Conservation (phyloP, 1,140 invertebrate species). For the Anoplolepis gracilipes region DNA sequence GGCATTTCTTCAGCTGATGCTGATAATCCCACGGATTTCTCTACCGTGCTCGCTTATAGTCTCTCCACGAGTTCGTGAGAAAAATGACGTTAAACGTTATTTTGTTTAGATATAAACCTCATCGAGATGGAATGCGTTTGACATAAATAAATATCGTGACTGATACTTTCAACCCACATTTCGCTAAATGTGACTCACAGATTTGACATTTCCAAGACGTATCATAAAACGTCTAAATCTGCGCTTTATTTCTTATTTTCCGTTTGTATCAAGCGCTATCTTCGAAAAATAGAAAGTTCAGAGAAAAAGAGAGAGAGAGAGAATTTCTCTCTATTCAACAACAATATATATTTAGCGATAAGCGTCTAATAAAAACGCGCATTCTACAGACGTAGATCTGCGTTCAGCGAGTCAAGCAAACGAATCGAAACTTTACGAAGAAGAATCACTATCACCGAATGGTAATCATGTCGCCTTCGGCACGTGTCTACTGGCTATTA, state of each 20-base stretch:
- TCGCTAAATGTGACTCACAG: slow-evolving; percentile 35
- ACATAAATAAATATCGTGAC: slow-evolving; percentile 19
- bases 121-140: background rate
- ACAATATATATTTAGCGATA: slow-evolving; percentile 3
- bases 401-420: background rate
- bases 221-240: background rate
- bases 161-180: slow-evolving; percentile 33
- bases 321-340: background rate
- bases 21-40: slow-evolving; percentile 12
- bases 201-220: slow-evolving; percentile 17
- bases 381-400: too few species aligned
- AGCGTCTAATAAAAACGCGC: background rate
- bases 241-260: background rate
- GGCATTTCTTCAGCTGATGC: slow-evolving; percentile 1
- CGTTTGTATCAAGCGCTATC: background rate
- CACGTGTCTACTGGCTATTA: slow-evolving; percentile 19
- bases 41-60: background rate
- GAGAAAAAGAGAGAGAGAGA: too few species aligned
- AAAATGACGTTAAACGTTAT: background rate
- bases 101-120: background rate
- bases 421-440: background rate
- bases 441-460: slow-evolving; percentile 10
- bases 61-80: background rate
- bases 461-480: slow-evolving; percentile 18
- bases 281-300: background rate